Evolutionary conservation across 2,797 vertebrate species (phyloP).

Genomic region (Lagodon rhomboides): DNA sequence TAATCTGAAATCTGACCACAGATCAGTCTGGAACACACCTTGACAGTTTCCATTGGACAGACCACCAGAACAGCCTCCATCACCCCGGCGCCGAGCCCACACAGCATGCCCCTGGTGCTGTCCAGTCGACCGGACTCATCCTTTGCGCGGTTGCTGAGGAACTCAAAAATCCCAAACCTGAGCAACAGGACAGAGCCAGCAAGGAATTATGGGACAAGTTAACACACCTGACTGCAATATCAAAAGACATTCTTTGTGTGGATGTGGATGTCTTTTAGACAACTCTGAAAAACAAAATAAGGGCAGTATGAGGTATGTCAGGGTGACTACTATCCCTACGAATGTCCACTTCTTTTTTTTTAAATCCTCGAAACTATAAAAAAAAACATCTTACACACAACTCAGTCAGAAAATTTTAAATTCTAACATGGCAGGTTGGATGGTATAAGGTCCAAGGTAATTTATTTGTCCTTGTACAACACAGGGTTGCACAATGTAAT

Average conservation of each 20-base stretch:
- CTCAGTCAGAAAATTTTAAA: neutral
- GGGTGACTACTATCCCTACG: neutral
- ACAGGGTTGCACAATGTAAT: too few relatives aligned
- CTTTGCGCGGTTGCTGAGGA: slow-evolving; percentile 93
- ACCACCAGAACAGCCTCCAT: slow-evolving; percentile 93
- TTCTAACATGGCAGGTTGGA: neutral
- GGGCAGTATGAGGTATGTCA: too few relatives aligned
- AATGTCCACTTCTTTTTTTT: neutral
- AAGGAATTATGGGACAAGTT: slow-evolving; percentile 6
- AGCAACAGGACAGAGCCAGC: neutral
- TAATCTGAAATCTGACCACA: slow-evolving; percentile 7
- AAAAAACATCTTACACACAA: neutral
- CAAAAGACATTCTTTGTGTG: neutral
- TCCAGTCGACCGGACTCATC: slow-evolving; percentile 91
- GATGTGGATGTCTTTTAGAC: neutral
- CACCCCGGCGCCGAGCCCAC: slow-evolving; percentile 93
- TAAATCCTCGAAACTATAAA: too few relatives aligned
- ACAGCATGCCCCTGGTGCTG: slow-evolving; percentile 91
- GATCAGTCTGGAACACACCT: slow-evolving; percentile 80
- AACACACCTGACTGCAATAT: neutral
- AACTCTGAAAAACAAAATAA: neutral
- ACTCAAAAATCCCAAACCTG: slow-evolving; percentile 96
- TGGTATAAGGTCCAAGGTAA: neutral
- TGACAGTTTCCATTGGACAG: slow-evolving; percentile 96
- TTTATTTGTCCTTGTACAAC: too few relatives aligned